Percentiles rank a stretch among this genome's conserved stretches.
These are phyloP conservation scores for Pipistrellus pipistrellus DNA, from an alignment of 2,797 vertebrate species.

Conservation along the genomic window DNA sequence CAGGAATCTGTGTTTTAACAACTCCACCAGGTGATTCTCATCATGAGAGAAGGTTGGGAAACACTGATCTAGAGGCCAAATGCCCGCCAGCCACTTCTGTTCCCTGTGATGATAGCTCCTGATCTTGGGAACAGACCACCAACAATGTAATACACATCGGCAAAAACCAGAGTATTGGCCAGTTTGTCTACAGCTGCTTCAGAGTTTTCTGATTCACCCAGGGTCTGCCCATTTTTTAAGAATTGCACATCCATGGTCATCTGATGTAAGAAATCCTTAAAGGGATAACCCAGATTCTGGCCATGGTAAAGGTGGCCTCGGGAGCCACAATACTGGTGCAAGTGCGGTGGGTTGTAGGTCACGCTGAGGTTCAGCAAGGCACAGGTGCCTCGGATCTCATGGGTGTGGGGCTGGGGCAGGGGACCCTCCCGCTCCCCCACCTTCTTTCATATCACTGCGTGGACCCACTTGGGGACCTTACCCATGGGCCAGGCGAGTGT, in stretches of 20 bases:
- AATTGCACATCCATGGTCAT: constrained; percentile 92
- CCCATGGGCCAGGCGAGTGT: constrained; percentile 83
- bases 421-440: constrained; percentile 87
- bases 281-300: constrained; percentile 94
- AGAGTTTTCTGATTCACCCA: constrained; percentile 92
- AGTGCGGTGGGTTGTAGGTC: constrained; percentile 94
- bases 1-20: too few relatives aligned
- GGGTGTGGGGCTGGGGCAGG: constrained; percentile 91
- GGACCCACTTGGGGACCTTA: constrained; percentile 93
- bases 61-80: constrained; percentile 96
- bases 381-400: constrained; percentile 93
- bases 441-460: constrained; percentile 85
- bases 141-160: constrained; percentile 95
- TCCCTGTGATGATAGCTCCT: constrained; percentile 94
- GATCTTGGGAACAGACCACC: constrained; percentile 90
- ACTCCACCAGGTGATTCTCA: too few relatives aligned
- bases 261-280: constrained; percentile 90
- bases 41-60: too few relatives aligned
- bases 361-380: constrained; percentile 85
- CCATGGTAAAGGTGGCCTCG: constrained; percentile 94
- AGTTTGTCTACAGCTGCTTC: constrained; percentile 91
- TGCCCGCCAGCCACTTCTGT: constrained; percentile 92
- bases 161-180: constrained; percentile 93
- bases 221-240: constrained; percentile 92
- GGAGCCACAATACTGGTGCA: constrained; percentile 95